These are phyloP conservation scores for Villa cingulata DNA, from an alignment of 2,888 invertebrate genomes.

Conservation along the genomic window DNA sequence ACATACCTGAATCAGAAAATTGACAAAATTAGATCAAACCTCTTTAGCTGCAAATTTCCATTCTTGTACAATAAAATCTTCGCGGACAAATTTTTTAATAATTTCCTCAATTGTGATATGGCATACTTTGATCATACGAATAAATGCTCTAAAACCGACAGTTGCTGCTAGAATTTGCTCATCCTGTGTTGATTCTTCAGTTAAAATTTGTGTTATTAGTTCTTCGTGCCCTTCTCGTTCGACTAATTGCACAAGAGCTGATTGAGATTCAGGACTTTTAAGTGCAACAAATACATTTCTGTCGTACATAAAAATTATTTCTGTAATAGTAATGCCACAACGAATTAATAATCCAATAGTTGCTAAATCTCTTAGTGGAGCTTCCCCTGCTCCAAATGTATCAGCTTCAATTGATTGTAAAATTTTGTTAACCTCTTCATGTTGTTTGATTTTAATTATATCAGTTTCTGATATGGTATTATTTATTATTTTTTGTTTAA, in stretches of 20 bases:
- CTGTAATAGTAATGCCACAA: slow-evolving; percentile 59
- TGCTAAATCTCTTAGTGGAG: slow-evolving; percentile 64
- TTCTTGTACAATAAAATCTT: slow-evolving; percentile 67
- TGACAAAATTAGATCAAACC: slow-evolving; percentile 22
- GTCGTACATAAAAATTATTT: slow-evolving; percentile 65
- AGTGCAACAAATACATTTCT: slow-evolving; percentile 67
- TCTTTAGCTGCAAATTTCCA: slow-evolving; percentile 52
- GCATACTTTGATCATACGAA: slow-evolving; percentile 69
- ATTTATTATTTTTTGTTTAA: slow-evolving; percentile 29
- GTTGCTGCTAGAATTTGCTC: slow-evolving; percentile 64
- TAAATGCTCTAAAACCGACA: slow-evolving; percentile 72
- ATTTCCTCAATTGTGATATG: slow-evolving; percentile 74
- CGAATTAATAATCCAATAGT: slow-evolving; percentile 66
- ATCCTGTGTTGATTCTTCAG: slow-evolving; percentile 65
- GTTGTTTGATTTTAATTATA: slow-evolving; percentile 45
- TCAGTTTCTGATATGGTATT: slow-evolving; percentile 37
- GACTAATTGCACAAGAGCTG: slow-evolving; percentile 69
- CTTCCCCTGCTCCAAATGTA: slow-evolving; percentile 69
- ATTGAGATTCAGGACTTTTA: slow-evolving; percentile 67
- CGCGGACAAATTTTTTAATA: slow-evolving; percentile 65
- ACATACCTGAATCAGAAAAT: not conserved
- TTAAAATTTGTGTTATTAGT: slow-evolving; percentile 65
- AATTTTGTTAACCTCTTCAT: slow-evolving; percentile 61
- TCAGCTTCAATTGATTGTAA: slow-evolving; percentile 59
- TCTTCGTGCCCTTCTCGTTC: slow-evolving; percentile 72